These are phyloP conservation scores for Tortricodes alternella DNA, from an alignment of 2,888 invertebrate genomes.

Conservation along the genomic window DNA sequence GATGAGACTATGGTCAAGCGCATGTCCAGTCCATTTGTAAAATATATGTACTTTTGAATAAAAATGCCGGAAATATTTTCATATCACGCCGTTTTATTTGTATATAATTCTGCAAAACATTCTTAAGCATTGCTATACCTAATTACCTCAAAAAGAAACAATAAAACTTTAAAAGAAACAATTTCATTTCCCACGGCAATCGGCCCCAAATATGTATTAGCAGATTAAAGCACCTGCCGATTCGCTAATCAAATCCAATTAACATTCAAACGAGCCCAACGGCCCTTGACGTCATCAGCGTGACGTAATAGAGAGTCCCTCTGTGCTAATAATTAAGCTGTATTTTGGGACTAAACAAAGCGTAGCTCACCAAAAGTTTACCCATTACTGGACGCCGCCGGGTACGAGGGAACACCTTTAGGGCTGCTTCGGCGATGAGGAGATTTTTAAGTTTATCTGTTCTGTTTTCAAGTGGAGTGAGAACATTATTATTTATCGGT, in stretches of 20 bases:
- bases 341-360: slow-evolving; percentile 62
- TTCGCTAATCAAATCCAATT: slow-evolving; percentile 27
- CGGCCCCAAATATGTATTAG: not conserved
- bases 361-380: slow-evolving; percentile 53
- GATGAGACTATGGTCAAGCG: too few species aligned
- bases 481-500: too few species aligned
- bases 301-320: slow-evolving; percentile 26
- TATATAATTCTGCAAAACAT: too few species aligned
- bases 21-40: too few species aligned
- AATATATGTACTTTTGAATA: too few species aligned
- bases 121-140: too few species aligned
- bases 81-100: too few species aligned
- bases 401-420: slow-evolving; percentile 3
- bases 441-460: too few species aligned
- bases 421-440: not conserved
- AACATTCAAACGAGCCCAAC: slow-evolving; percentile 13
- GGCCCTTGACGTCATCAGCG: slow-evolving; percentile 19
- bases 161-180: not conserved
- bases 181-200: not conserved
- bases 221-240: slow-evolving; percentile 5
- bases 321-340: slow-evolving; percentile 61
- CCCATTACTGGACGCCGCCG: slow-evolving; percentile 51
- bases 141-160: too few species aligned
- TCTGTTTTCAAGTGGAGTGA: too few species aligned
- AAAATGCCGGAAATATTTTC: too few species aligned